Evolutionary conservation across 2,888 invertebrate genomes (phyloP).

Genomic region (Subacronicta megacephala): DNA sequence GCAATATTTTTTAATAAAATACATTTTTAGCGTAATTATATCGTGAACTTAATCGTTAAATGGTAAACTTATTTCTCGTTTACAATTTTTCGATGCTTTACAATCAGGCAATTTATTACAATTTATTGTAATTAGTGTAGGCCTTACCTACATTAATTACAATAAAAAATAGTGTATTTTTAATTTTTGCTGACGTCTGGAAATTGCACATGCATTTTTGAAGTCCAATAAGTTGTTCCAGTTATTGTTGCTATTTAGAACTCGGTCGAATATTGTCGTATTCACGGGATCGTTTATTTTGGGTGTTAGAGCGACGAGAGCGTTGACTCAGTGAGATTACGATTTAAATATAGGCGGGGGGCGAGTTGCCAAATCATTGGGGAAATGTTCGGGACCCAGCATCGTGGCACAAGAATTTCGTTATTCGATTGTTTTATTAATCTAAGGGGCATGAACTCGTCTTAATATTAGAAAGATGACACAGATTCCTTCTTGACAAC

Average conservation of each 20-base stretch:
- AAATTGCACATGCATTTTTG: constrained; percentile 27
- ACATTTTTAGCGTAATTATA: no score
- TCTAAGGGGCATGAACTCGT: constrained; percentile 47
- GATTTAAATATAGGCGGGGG: constrained; percentile 88
- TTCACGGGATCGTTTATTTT: constrained; percentile 82
- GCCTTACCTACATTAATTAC: no score
- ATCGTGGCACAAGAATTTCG: constrained; percentile 69
- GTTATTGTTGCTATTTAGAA: constrained; percentile 73
- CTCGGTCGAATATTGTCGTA: constrained; percentile 77
- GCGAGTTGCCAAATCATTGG: constrained; percentile 87
- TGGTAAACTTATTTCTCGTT: no score
- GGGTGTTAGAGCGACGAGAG: constrained; percentile 81
- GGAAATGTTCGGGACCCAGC: constrained; percentile 76
- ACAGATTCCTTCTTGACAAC: constrained; percentile 17
- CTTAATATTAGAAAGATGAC: constrained; percentile 29
- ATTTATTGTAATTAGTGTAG: no score
- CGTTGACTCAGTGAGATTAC: constrained; percentile 89
- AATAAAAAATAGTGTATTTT: no score
- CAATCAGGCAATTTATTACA: no score
- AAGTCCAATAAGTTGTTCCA: constrained; percentile 29
- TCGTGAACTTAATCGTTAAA: no score
- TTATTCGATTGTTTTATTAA: constrained; percentile 73
- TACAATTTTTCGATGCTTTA: no score
- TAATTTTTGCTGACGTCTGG: no score
- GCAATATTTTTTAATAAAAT: no score